Percentiles rank a stretch among this genome's conserved stretches.
Evolutionary conservation across 2,797 vertebrate species (phyloP).

Genomic region (Halcyon chelicuti): DNA sequence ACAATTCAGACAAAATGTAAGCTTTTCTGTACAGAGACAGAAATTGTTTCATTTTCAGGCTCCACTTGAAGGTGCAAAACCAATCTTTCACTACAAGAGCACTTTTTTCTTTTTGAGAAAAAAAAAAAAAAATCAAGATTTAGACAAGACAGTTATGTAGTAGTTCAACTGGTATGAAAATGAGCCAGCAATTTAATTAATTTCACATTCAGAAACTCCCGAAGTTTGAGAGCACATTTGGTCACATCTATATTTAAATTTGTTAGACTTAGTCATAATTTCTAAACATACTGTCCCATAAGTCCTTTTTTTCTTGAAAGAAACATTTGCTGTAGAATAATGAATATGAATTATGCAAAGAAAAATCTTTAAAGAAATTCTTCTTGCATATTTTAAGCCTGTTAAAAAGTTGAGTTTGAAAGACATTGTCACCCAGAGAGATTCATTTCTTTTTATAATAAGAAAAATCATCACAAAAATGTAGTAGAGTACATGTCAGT

Average conservation of each 20-base stretch:
- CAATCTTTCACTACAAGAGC: background rate
- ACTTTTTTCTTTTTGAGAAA: background rate
- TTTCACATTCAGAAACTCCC: slow-evolving; percentile 24
- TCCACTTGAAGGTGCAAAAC: slow-evolving; percentile 2
- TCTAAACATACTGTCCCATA: slow-evolving; percentile 42
- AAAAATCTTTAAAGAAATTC: slow-evolving; percentile 50
- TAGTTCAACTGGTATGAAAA: background rate
- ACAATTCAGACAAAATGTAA: background rate
- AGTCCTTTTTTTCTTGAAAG: slow-evolving; percentile 37
- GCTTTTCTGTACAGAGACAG: background rate
- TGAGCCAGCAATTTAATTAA: background rate
- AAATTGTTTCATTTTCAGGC: slow-evolving; percentile 10
- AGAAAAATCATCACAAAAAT: slow-evolving; percentile 30
- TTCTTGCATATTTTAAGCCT: slow-evolving; percentile 61
- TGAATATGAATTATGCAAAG: slow-evolving; percentile 56
- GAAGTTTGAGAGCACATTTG: slow-evolving; percentile 27
- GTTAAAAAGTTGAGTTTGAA: slow-evolving; percentile 61
- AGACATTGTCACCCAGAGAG: slow-evolving; percentile 52
- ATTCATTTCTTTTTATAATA: slow-evolving; percentile 48
- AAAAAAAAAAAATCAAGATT: background rate
- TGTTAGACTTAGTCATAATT: slow-evolving; percentile 62
- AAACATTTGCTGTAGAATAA: slow-evolving; percentile 54
- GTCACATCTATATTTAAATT: slow-evolving; percentile 67
- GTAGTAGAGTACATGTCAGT: slow-evolving; percentile 12
- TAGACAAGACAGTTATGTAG: background rate